Conservation (phyloP, 2,888 invertebrate genomes). For the Ashinkailepas kermadecensis region DNA sequence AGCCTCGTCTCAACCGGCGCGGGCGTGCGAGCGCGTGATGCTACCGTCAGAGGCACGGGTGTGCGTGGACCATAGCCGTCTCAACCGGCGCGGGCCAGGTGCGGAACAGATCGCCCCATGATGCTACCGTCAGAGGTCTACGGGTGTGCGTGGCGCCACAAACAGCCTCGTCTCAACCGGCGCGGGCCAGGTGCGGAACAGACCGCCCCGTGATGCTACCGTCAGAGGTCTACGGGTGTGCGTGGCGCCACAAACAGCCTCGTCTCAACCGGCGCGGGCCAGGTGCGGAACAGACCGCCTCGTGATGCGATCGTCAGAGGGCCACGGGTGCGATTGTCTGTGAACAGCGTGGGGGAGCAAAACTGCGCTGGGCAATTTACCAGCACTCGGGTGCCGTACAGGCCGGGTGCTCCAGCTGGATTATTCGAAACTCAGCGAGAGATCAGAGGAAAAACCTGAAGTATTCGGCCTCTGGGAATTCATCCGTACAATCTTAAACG, state of each 20-base stretch:
- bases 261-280: background rate
- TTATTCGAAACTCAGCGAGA: background rate
- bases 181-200: no score
- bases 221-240: background rate
- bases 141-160: no score
- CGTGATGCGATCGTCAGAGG: background rate
- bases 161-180: no score
- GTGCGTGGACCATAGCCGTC: no score
- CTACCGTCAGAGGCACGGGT: background rate
- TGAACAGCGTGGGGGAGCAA: background rate
- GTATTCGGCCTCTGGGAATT: background rate
- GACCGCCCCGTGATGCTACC: no score
- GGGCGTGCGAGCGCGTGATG: no score
- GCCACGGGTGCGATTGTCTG: background rate
- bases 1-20: no score
- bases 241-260: background rate
- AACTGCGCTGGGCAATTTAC: background rate
- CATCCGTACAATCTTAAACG: slow-evolving; percentile 15
- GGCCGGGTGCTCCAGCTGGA: no score
- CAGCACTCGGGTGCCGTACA: background rate
- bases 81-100: no score
- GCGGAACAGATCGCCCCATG: no score
- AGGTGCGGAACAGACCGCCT: background rate
- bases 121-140: no score
- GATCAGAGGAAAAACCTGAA: background rate